phyloP scores from a whole-genome alignment of 2,797 vertebrate genomes.

The Buphagus erythrorhynchus region DNA sequence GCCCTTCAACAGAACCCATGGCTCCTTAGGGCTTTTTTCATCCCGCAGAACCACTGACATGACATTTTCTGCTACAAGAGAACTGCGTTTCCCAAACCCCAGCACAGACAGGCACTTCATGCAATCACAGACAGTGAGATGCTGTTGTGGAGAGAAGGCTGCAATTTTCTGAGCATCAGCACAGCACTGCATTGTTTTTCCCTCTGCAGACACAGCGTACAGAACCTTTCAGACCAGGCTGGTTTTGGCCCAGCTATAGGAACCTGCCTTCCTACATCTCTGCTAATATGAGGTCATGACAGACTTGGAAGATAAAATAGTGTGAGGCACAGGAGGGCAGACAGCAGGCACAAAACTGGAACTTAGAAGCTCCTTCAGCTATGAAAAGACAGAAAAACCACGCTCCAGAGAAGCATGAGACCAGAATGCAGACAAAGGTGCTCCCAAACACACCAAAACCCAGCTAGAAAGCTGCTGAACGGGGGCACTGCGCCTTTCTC shows the following conservation, averaged over 20 bases:
- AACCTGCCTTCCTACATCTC: not conserved
- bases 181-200: not conserved
- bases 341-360: not conserved
- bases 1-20: accelerated
- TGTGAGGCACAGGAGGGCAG: not conserved
- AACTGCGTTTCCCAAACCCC: not conserved
- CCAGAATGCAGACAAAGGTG: not conserved
- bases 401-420: not conserved
- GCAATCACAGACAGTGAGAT: not conserved
- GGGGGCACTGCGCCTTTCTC: not conserved
- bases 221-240: not conserved
- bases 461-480: accelerated
- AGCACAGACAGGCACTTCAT: not conserved
- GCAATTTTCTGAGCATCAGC: not conserved
- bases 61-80: not conserved
- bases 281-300: not conserved
- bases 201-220: not conserved
- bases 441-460: not conserved
- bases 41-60: not conserved
- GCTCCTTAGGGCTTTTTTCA: not conserved
- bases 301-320: not conserved
- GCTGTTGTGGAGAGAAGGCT: not conserved
- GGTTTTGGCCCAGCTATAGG: not conserved
- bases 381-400: not conserved
- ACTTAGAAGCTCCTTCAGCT: too few relatives aligned